Evolutionary conservation across 2,797 vertebrate species (phyloP), one percentile per base, ranked within the genome.

Genomic region (Aphelocoma californica): DNA sequence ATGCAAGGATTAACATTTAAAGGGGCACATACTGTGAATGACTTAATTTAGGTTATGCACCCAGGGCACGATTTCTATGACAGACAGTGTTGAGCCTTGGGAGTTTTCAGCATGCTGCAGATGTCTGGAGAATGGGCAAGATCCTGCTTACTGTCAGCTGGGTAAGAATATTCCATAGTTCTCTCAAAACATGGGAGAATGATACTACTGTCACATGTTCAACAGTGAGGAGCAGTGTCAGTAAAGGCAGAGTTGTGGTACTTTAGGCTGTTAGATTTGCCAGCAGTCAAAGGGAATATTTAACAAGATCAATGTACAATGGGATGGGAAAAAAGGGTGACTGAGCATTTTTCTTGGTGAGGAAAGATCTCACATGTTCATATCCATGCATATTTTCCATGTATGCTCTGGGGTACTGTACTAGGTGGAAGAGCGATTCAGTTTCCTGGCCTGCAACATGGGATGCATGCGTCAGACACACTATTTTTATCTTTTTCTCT

Each of bases 401-500:
- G 44, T 86, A 34, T 83, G 93, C 82, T 86, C 88, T 92, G 89
- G 72, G 93, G 80, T 87, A 88, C 93, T 93, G 91, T 90, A 94
- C 79, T 65, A 0, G 5, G 56, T 80, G 86, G 85, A 62, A 82
- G 31, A 92, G 89, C 3, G 17, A 61, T 73, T 91, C 86, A 34
- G 91, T 94, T 96, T 95, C 93, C 94, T 95, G 94, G 96, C 90
- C 3, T 70, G 48, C 34, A 18, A 74, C 88, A 88, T 10, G 92
- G 94, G 80, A 95, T 74, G 69, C 92, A 77, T 94, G 96, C 72
- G 81, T 96, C 96, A 97, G 67, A 61, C 83, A 42, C 48, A n/a
- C 97, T 97, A 97, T 97, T 97, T 97, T 97, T 97, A 97, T 96
- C 93, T 87, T 96, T 84, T 95, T 95, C 92, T 92, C 92, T 91